phyloP scores from a whole-genome alignment of 2,797 vertebrate species.

The Spinus pinus region DNA sequence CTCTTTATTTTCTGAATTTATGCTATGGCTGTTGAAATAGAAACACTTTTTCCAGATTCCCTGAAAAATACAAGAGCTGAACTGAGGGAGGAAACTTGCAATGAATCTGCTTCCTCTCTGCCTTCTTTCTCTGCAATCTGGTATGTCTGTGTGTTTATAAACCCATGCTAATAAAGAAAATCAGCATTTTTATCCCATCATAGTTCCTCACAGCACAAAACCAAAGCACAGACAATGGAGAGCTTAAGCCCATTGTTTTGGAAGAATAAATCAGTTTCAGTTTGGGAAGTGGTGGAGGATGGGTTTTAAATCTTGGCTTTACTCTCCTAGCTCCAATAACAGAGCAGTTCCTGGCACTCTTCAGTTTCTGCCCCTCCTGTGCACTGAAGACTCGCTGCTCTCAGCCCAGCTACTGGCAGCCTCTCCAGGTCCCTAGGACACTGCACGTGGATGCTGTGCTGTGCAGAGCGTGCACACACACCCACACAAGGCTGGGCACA shows the following conservation, averaged over 20 bases:
- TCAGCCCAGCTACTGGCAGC: background rate
- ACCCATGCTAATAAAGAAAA: slow-evolving; percentile 8
- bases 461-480: background rate
- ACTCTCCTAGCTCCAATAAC: background rate
- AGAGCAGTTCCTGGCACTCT: background rate
- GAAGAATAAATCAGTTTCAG: background rate
- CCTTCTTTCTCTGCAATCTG: background rate
- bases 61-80: background rate
- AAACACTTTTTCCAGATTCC: background rate
- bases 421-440: background rate
- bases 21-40: background rate
- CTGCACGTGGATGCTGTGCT: background rate
- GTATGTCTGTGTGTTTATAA: slow-evolving; percentile 1
- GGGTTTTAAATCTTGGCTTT: background rate
- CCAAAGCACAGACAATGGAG: background rate
- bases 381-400: background rate
- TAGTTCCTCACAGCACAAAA: background rate
- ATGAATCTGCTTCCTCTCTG: background rate
- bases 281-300: background rate
- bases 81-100: background rate
- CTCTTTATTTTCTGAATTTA: background rate
- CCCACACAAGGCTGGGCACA: background rate
- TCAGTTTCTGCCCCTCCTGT: background rate
- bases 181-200: background rate
- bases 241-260: slow-evolving; percentile 21